Conservation (phyloP, 1,140 invertebrate species). For the Pentalonia nigronervosa region DNA sequence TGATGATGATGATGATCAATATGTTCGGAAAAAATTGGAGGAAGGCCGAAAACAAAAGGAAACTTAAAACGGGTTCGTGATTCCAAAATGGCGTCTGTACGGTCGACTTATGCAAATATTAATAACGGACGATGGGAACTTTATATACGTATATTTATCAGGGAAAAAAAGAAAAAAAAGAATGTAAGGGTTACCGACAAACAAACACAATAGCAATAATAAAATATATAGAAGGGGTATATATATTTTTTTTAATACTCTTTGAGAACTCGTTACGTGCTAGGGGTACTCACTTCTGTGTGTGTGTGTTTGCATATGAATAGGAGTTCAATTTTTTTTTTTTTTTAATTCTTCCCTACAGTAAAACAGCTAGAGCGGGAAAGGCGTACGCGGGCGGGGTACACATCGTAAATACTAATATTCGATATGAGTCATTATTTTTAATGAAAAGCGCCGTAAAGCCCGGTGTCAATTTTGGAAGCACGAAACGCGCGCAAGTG, state of each 20-base stretch:
- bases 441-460: slow-evolving; percentile 50
- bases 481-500: slow-evolving; percentile 31
- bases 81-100: slow-evolving; percentile 50
- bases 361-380: slow-evolving; percentile 36
- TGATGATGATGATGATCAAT: slow-evolving; percentile 43
- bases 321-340: slow-evolving; percentile 51
- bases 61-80: slow-evolving; percentile 56
- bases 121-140: slow-evolving; percentile 54
- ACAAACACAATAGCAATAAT: slow-evolving; percentile 58
- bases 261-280: slow-evolving; percentile 57
- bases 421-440: slow-evolving; percentile 57
- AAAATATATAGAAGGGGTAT: slow-evolving; percentile 51
- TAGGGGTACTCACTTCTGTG: slow-evolving; percentile 47
- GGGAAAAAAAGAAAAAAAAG: slow-evolving; percentile 46
- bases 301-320: slow-evolving; percentile 57
- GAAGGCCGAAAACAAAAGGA: slow-evolving; percentile 55
- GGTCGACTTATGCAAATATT: slow-evolving; percentile 58
- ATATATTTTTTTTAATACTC: slow-evolving; percentile 54
- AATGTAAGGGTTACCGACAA: slow-evolving; percentile 57
- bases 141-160: slow-evolving; percentile 27
- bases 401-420: slow-evolving; percentile 53
- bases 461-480: slow-evolving; percentile 48
- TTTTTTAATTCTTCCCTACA: slow-evolving; percentile 58
- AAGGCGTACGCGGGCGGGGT: neutral
- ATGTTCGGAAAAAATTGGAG: slow-evolving; percentile 35